Percentiles rank a stretch among this genome's conserved stretches.
Conservation (phyloP, 2,888 invertebrate genomes). For the Synergus laeviventris region DNA sequence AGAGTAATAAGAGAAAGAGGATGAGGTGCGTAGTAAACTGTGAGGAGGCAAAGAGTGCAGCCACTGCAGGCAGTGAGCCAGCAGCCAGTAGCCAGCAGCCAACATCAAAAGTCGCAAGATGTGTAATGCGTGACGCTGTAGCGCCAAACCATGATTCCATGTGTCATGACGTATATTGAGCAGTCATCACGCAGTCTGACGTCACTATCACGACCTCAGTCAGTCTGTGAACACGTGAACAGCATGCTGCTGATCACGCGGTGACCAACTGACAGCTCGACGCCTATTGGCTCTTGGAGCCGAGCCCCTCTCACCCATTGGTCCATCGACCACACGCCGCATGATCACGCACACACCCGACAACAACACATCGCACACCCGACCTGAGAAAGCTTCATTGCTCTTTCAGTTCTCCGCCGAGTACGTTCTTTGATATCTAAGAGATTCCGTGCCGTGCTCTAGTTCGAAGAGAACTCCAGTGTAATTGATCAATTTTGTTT, state of each 20-base stretch:
- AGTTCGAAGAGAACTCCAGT: neutral
- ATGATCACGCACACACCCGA: slow-evolving; percentile 77
- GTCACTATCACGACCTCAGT: slow-evolving; percentile 83
- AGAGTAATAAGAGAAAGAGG: neutral
- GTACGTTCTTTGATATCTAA: slow-evolving; percentile 51
- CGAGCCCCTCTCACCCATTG: slow-evolving; percentile 86
- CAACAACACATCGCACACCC: slow-evolving; percentile 66
- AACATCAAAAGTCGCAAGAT: neutral
- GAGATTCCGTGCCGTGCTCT: slow-evolving; percentile 23
- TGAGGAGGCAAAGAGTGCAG: neutral
- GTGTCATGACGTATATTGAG: slow-evolving; percentile 81
- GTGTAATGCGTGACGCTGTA: slow-evolving; percentile 65
- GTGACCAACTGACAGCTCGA: slow-evolving; percentile 82
- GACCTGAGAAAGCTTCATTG: slow-evolving; percentile 72
- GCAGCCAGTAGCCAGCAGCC: neutral
- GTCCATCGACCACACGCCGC: slow-evolving; percentile 73
- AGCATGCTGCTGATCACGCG: slow-evolving; percentile 87
- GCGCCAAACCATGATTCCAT: slow-evolving; percentile 79
- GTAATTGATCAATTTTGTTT: slow-evolving; percentile 10
- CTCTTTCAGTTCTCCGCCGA: slow-evolving; percentile 63
- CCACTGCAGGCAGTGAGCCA: neutral
- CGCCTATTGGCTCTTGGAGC: slow-evolving; percentile 81
- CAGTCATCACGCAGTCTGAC: slow-evolving; percentile 75
- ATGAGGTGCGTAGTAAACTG: neutral
- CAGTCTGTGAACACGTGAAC: slow-evolving; percentile 92